A percentile compares a stretch with the other conserved stretches of the same genome.
Conservation (phyloP, 1,140 invertebrate species). For the Danaus melanippus region DNA sequence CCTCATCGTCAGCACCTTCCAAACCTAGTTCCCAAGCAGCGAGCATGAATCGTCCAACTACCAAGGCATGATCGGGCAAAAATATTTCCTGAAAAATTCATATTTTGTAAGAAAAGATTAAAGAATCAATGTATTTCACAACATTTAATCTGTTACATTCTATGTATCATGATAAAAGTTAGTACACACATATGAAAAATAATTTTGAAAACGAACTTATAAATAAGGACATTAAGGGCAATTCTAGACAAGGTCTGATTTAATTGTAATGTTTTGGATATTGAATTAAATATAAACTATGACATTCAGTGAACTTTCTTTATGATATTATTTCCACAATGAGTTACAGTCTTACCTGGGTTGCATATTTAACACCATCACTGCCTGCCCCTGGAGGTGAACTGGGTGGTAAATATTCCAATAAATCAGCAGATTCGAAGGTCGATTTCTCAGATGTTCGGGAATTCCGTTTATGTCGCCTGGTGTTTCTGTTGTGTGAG, state of each 20-base stretch:
- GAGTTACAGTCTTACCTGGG: slow-evolving; percentile 35
- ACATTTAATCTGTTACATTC: too few species aligned
- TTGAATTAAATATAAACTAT: too few species aligned
- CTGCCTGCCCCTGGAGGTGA: slow-evolving; percentile 59
- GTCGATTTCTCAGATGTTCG: slow-evolving; percentile 74
- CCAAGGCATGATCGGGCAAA: slow-evolving; percentile 82
- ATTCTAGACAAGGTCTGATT: too few species aligned
- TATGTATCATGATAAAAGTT: too few species aligned
- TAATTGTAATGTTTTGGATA: too few species aligned
- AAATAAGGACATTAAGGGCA: too few species aligned
- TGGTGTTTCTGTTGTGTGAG: slow-evolving; percentile 70
- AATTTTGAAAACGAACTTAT: too few species aligned
- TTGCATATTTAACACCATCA: slow-evolving; percentile 58
- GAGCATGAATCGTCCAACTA: slow-evolving; percentile 83
- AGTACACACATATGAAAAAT: too few species aligned
- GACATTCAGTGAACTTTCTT: too few species aligned
- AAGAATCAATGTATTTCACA: background rate
- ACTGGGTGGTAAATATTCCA: slow-evolving; percentile 69
- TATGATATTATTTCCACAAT: too few species aligned
- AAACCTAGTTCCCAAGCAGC: slow-evolving; percentile 88
- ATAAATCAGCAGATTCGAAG: slow-evolving; percentile 62
- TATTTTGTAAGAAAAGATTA: slow-evolving; percentile 1
- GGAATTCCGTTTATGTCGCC: slow-evolving; percentile 74
- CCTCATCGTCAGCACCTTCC: slow-evolving; percentile 83
- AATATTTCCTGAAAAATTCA: slow-evolving; percentile 75